Evolutionary conservation across 2,113 vertebrate species (phyloP).

Genomic region (Danio rerio): GRCz12tu NC_133189.1:25829001-25829500

Average conservation of each 20-base stretch:
- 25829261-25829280: background rate
- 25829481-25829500: slow-evolving; percentile 46
- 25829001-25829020: slow-evolving; percentile 46
- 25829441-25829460: slow-evolving; percentile 42
- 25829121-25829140: slow-evolving; percentile 21
- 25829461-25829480: slow-evolving; percentile 33
- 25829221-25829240: background rate
- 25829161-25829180: slow-evolving; percentile 20
- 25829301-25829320: slow-evolving; percentile 30
- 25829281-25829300: background rate
- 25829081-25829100: slow-evolving; percentile 40
- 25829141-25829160: slow-evolving; percentile 29
- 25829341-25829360: slow-evolving; percentile 17
- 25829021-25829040: slow-evolving; percentile 32
- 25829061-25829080: slow-evolving; percentile 23
- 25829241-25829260: background rate
- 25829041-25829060: slow-evolving; percentile 22
- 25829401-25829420: slow-evolving; percentile 23
- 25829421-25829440: slow-evolving; percentile 7
- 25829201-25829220: slow-evolving; percentile 1
- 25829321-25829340: slow-evolving; percentile 28
- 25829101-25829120: slow-evolving; percentile 36
- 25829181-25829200: slow-evolving; percentile 19
- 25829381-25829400: slow-evolving; percentile 11
- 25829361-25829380: slow-evolving; percentile 19